Evolutionary conservation across 2,113 vertebrate genomes (phyloP).

Genomic region (Narcine bancroftii): DNA sequence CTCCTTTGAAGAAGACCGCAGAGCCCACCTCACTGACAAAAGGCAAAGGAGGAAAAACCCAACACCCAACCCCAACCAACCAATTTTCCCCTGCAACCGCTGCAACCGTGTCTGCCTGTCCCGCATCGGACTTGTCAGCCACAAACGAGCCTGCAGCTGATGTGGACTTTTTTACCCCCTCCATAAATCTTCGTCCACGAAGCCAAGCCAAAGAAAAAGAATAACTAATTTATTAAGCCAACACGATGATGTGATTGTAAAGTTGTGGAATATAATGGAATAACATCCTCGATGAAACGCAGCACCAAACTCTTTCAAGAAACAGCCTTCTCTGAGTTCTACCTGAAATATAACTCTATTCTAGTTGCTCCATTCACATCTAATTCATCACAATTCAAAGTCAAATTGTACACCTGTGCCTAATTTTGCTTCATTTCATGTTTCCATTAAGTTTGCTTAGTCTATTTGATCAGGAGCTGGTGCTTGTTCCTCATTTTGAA

Average conservation of each 20-base stretch:
- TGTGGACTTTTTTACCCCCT: too few species aligned
- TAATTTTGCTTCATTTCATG: not conserved
- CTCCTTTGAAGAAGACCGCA: too few species aligned
- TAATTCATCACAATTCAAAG: not conserved
- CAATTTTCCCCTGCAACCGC: too few species aligned
- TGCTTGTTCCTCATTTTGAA: too few species aligned
- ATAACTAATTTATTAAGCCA: not conserved
- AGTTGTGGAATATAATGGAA: not conserved
- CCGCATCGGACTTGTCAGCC: too few species aligned
- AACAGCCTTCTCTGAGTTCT: not conserved
- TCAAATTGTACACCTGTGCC: not conserved
- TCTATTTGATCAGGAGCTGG: not conserved
- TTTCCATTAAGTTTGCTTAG: constrained; percentile 14
- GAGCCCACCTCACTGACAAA: too few species aligned
- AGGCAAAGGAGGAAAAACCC: too few species aligned
- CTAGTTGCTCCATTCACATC: not conserved
- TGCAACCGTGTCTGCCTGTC: too few species aligned
- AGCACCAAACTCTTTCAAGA: not conserved
- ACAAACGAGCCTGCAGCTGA: too few species aligned
- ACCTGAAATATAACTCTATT: not conserved
- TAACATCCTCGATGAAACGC: not conserved
- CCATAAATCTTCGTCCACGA: too few species aligned
- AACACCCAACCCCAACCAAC: too few species aligned
- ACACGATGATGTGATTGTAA: not conserved
- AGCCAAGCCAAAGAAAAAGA: too few species aligned